Base-by-base conservation (phyloP, 2,888 invertebrate species). In the Pseudanteris insignis region DNA sequence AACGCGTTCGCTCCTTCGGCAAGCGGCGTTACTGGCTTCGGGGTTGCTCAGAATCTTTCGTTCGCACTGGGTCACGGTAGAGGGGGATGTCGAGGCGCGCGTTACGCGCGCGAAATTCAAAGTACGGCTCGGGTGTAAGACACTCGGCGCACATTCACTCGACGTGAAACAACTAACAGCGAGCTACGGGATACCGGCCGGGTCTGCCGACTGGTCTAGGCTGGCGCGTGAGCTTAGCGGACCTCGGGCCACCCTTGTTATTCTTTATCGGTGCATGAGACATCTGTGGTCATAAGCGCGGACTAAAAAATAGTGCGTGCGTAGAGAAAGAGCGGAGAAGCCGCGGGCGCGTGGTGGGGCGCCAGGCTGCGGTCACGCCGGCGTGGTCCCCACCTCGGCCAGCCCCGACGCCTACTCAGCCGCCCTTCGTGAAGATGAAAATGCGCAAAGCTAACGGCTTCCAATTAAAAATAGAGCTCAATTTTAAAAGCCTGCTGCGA, bases 271-370 rank as follows among this genome's bases (percentile, higher is more conserved):
- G 74, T 82, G 81, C 82, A 83, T 84, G 84, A 84, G 84, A 84
- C 85, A 84, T 85, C 84, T 84, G 84, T 83, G 83, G 84, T 84
- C 84, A 84, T 84, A 84, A 84, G 83, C 84, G 82, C 81, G 82
- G 84, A 84, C 84, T 84, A 84, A 84, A 84, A 84, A 84, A 84
- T 21, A 4, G 84, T 84, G 85, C 84, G 84, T 84, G 82, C 82
- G 58, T 58, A 47, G 51, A 53, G 62, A 51, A 50, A 62, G 55
- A 54, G 47, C 57, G 53, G 47, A 57, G 58, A 50, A 55, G 64
- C 41, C 46, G 48, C 48, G 53, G 59, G 57, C 15, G 33, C 11
- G 37, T 9, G 24, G 32, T 28, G 32, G 33, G 29, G 30, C 63
- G 64, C 41, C 53, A 64, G 53, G 64, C 64, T 66, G 63, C 63